phyloP scores from a whole-genome alignment of 2,888 invertebrate species.

The Eurytoma adleriae region DNA sequence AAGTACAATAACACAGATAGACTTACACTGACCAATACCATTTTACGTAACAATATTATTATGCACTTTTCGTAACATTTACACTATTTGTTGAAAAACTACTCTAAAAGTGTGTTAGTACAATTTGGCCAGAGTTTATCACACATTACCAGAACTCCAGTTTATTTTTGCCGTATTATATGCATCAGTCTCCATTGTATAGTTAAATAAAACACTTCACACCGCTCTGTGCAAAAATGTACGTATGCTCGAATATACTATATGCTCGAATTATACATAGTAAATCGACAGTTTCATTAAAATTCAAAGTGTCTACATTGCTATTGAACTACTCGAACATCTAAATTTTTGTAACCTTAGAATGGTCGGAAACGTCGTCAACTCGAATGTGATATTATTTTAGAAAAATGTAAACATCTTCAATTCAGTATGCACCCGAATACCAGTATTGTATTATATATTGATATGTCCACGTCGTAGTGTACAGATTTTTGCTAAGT shows the following conservation, averaged over 20 bases:
- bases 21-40: conserved; percentile 32
- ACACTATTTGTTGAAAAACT: conserved; percentile 18
- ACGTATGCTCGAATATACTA: not conserved
- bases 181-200: conserved; percentile 45
- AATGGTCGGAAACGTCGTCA: conserved; percentile 3
- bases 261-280: conserved; percentile 8
- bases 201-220: conserved; percentile 27
- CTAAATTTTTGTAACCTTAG: conserved; percentile 6
- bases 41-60: conserved; percentile 18
- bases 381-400: conserved; percentile 18
- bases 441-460: not conserved
- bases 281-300: not conserved
- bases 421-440: not conserved
- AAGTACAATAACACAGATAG: conserved; percentile 41
- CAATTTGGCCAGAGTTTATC: conserved; percentile 47
- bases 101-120: conserved; percentile 33
- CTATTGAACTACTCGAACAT: conserved; percentile 11
- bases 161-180: conserved; percentile 37
- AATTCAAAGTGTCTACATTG: conserved; percentile 11
- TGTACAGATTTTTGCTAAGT: conserved; percentile 13
- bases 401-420: conserved; percentile 18
- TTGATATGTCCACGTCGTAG: conserved; percentile 26
- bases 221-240: conserved; percentile 21
- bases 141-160: conserved; percentile 40
- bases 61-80: conserved; percentile 10